Evolutionary conservation across 64 coral and sea anemone genomes (phyloP).

Genomic region (Porites australiensis): DNA sequence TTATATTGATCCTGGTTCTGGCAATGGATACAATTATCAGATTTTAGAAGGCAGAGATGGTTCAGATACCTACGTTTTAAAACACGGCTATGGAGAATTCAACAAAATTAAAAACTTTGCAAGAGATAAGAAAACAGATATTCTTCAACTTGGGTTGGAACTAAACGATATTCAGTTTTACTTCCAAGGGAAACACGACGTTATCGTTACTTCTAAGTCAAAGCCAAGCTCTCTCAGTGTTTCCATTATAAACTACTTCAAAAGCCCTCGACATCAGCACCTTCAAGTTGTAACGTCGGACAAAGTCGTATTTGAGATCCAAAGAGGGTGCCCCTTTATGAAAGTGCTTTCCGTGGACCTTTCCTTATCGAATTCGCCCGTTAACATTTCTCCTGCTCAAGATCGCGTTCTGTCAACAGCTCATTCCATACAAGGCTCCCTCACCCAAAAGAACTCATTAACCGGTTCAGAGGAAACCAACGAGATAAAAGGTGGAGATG

Average conservation of each 20-base stretch:
- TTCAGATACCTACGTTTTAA: slow-evolving; percentile 30
- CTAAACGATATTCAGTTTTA: slow-evolving; percentile 29
- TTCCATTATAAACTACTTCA: slow-evolving; percentile 23
- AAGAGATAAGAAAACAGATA: neutral
- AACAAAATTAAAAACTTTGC: slow-evolving; percentile 38
- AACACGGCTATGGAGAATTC: slow-evolving; percentile 46
- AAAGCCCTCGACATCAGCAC: neutral
- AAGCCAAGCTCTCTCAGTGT: slow-evolving; percentile 33
- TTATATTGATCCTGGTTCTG: slow-evolving; percentile 49
- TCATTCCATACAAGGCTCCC: slow-evolving; percentile 27
- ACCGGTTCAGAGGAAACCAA: slow-evolving; percentile 18
- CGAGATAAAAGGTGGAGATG: slow-evolving; percentile 21
- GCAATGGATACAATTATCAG: slow-evolving; percentile 45
- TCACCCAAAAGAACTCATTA: slow-evolving; percentile 18
- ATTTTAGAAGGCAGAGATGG: neutral
- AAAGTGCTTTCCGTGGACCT: slow-evolving; percentile 16
- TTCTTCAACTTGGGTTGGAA: slow-evolving; percentile 39
- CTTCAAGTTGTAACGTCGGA: slow-evolving; percentile 29
- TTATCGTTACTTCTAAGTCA: slow-evolving; percentile 2
- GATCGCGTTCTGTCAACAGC: slow-evolving; percentile 21
- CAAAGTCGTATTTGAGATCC: slow-evolving; percentile 33
- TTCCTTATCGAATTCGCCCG: neutral
- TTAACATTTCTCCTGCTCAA: neutral
- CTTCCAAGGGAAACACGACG: slow-evolving; percentile 33
- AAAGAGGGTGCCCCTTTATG: neutral